These are phyloP conservation scores for Nibea coibor DNA, from an alignment of 2,113 vertebrate species.

Conservation along the genomic window DNA sequence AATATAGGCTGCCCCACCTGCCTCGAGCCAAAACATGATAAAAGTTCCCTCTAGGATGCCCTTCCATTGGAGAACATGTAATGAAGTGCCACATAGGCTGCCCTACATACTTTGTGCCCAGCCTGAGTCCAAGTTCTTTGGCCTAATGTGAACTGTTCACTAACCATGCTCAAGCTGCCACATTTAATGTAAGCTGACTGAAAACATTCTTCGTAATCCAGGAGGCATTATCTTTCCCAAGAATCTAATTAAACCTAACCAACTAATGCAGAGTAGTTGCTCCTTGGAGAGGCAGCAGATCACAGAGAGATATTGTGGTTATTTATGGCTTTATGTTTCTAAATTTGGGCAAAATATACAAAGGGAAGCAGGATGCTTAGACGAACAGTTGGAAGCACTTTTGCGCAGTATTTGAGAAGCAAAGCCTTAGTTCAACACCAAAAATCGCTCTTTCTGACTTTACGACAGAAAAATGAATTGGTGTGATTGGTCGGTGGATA, in stretches of 20 bases:
- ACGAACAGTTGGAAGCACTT: background rate
- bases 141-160: background rate
- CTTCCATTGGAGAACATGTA: too few relatives aligned
- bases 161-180: background rate
- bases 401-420: too few relatives aligned
- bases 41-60: too few relatives aligned
- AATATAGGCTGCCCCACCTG: too few relatives aligned
- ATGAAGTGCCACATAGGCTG: too few relatives aligned
- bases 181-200: background rate
- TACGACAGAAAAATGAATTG: background rate
- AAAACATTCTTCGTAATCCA: background rate
- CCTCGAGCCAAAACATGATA: too few relatives aligned
- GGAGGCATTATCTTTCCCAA: background rate
- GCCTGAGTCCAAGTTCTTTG: background rate
- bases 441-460: conserved; percentile 3
- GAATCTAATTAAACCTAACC: background rate
- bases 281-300: background rate
- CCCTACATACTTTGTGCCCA: too few relatives aligned
- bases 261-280: background rate
- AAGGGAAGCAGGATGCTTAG: background rate
- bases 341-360: background rate
- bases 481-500: background rate
- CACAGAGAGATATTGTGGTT: background rate
- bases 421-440: background rate
- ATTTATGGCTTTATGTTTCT: background rate